Base-by-base conservation (phyloP, 2,888 invertebrate species). In the Galerucella calmariensis region DNA sequence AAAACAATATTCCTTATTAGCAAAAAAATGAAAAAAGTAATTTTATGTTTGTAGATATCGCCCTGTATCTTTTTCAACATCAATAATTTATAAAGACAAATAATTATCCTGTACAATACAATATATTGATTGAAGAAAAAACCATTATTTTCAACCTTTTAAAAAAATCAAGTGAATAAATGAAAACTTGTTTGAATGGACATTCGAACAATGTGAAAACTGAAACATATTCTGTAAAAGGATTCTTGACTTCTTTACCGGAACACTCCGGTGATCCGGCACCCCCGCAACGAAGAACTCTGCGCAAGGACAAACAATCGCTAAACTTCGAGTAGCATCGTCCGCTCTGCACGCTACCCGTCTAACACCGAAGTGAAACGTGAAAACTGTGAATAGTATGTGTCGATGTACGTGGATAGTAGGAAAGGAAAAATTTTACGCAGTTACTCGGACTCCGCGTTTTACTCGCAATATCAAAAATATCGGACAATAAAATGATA, bases 301-400 rank as follows among this genome's bases (percentile, higher is more conserved):
- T 16, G 63, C 63, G 46, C 63, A 63, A 63, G 63, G 46, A 63
- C 63, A 63, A 78, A 79, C 77, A 78, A 75, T 80, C 80, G 79
- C 73, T 24, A 35, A 66, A 27, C 35, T 46, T 82, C 82, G 82
- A 77, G 59, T n/a, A 58, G 16, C 63, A 77, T 75, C 83, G 81
- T 76, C 73, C 70, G 74, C 67, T 77, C 79, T 78, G 82, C 82
- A 81, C 78, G 81, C 80, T 79, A 79, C 79, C 80, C 79, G 76
- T 78, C 77, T 80, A 79, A 80, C 80, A 80, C 68, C 77, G 68
- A 73, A 67, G 75, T 75, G 81, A 79, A 81, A 81, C 79, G 79
- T 20, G 78, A 79, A 78, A 77, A 74, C 73, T 74, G 79, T 78
- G 77, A 73, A 75, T 79, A 82, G 81, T 56, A 16, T 56, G 56